Conservation (phyloP, 2,888 invertebrate species). For the Plutella xylostella region DNA sequence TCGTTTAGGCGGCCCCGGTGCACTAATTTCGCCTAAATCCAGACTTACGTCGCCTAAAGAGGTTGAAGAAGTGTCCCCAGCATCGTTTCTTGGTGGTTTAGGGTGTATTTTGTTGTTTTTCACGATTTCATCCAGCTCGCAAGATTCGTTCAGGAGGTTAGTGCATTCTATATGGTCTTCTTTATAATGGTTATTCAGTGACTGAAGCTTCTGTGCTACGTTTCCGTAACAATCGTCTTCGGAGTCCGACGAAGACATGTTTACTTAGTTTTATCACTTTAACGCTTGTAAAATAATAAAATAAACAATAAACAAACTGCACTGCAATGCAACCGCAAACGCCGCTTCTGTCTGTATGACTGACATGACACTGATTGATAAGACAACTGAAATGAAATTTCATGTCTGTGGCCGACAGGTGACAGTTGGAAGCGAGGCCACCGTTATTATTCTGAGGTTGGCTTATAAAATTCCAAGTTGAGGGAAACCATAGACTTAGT, state of each 20-base stretch:
- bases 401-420: too few relatives aligned
- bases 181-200: slow-evolving; percentile 31
- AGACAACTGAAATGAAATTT: too few relatives aligned
- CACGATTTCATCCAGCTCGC: slow-evolving; percentile 1
- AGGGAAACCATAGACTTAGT: too few relatives aligned
- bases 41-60: not conserved
- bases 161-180: slow-evolving; percentile 26
- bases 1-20: not conserved
- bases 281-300: slow-evolving; percentile 1
- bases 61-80: not conserved
- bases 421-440: too few relatives aligned
- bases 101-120: not conserved
- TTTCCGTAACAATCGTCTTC: slow-evolving; percentile 56
- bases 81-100: not conserved
- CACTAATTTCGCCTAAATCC: not conserved
- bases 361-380: too few relatives aligned
- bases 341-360: too few relatives aligned
- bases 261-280: slow-evolving; percentile 3
- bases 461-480: too few relatives aligned
- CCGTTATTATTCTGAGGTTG: too few relatives aligned
- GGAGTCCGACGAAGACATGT: slow-evolving; percentile 47
- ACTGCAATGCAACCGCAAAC: not conserved
- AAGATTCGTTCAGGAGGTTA: slow-evolving; percentile 24
- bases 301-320: not conserved
- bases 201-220: slow-evolving; percentile 36